Conservation (phyloP, 2,888 invertebrate genomes). For the Sphecodes monilicornis region DNA sequence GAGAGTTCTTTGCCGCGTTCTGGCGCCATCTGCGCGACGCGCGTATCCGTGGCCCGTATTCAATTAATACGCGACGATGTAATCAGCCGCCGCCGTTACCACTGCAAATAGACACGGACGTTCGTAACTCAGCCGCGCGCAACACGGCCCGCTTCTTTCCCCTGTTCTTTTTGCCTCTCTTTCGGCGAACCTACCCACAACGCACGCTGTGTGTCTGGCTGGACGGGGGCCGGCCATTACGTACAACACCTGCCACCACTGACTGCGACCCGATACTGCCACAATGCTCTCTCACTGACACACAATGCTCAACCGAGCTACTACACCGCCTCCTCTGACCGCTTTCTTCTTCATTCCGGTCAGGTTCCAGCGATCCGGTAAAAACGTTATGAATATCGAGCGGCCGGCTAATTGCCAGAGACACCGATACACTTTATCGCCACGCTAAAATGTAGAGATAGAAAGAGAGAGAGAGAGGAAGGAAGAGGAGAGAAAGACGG, state of each 20-base stretch:
- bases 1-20: conserved; percentile 47
- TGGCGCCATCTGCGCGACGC: conserved; percentile 47
- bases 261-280: conserved; percentile 74
- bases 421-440: conserved; percentile 29
- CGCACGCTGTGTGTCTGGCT: conserved; percentile 53
- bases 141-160: conserved; percentile 33
- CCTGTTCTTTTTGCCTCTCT: conserved; percentile 37
- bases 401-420: conserved; percentile 14
- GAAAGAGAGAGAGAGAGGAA: not conserved
- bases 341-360: conserved; percentile 38
- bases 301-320: conserved; percentile 60
- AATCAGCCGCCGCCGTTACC: conserved; percentile 69
- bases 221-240: conserved; percentile 79
- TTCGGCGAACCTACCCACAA: conserved; percentile 68
- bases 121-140: conserved; percentile 72
- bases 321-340: not conserved
- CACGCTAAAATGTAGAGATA: no score
- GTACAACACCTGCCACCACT: conserved; percentile 81
- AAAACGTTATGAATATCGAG: conserved; percentile 50
- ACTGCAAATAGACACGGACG: conserved; percentile 77
- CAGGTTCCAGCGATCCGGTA: conserved; percentile 22
- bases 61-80: conserved; percentile 79
- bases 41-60: conserved; percentile 67
- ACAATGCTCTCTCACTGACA: conserved; percentile 71
- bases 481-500: not conserved